Evolutionary conservation across 1,140 invertebrate genomes (phyloP), one percentile per base, ranked within the genome.

Genomic region (Ephestia elutella): DNA sequence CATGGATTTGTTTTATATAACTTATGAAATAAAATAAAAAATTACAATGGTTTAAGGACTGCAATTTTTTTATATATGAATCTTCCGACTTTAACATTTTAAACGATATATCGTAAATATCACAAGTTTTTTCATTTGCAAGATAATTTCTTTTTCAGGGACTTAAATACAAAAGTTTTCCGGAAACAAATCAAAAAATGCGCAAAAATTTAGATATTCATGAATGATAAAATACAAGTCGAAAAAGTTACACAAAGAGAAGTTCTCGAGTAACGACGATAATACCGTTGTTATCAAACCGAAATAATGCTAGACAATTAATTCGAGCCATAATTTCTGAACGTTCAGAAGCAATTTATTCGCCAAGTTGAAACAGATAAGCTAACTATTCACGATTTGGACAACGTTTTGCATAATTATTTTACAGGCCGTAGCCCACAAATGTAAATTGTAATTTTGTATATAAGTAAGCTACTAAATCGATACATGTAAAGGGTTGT

Each of bases 361-460:
- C 51, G 54, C 2, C 61, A 73, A 72, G 56, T 67, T 70, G 30
- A 56, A 63, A 54, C 54, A 59, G 64, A 69, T 72, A 68, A 68
- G 51, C 62, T 60, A 60, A 57, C 60, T 68, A 59, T 65, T 57
- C 49, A 56, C 55, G 59, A 54, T 59, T 56, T 32, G 57, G 60
- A 20, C 38, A 44, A 28, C 53, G 51, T 54, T 65, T 67, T 61
- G 54, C 54, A 60, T 66, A 70, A 61, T 65, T 61, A 54, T 69
- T 65, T 68, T 55, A 60, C 32, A 48, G 51, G 49, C 51, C 19
- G 63, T 63, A 59, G 49, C 50, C 25, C 38, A 15, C 38, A 8
- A n/a, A 44, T 10, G 38, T 56, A 50, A 58, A 51, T 63, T 50
- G 57, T 55, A 50, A 58, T n/a, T n/a, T n/a, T n/a, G n/a, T 15